phyloP scores from a whole-genome alignment of 2,797 vertebrate species.

The Lophotriccus pileatus region DNA sequence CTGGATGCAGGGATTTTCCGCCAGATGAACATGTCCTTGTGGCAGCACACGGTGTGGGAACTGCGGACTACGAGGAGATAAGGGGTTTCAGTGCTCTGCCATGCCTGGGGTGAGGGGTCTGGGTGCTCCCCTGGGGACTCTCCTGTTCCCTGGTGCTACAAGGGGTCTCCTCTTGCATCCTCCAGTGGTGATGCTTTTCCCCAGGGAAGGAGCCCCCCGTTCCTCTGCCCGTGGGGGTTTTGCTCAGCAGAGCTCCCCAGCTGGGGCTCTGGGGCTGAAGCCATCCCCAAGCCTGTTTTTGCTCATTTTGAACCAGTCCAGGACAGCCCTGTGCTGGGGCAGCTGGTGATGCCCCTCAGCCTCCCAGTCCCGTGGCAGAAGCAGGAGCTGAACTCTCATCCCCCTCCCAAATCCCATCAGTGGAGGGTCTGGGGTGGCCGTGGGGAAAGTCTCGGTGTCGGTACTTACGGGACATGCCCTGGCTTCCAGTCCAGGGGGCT shows the following conservation, averaged over 20 bases:
- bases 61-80: background rate
- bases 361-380: background rate
- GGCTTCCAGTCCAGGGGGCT: background rate
- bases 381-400: background rate
- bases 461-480: background rate
- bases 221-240: fast-evolving
- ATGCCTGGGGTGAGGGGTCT: fast-evolving
- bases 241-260: background rate
- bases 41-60: fast-evolving
- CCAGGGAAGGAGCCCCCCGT: fast-evolving
- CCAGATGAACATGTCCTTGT: fast-evolving
- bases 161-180: fast-evolving
- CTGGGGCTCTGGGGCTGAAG: fast-evolving
- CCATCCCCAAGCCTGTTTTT: background rate
- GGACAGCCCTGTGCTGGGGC: fast-evolving
- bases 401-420: background rate
- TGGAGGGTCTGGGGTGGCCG: fast-evolving
- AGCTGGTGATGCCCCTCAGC: background rate
- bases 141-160: fast-evolving
- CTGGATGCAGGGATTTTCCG: fast-evolving
- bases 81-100: background rate
- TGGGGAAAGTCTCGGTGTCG: fast-evolving
- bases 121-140: background rate
- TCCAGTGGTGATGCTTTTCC: fast-evolving
- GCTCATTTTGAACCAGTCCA: background rate